These are phyloP conservation scores for Macaca mulatta DNA, from an alignment of 2,113 vertebrate genomes.

Conservation along the genomic window DNA sequence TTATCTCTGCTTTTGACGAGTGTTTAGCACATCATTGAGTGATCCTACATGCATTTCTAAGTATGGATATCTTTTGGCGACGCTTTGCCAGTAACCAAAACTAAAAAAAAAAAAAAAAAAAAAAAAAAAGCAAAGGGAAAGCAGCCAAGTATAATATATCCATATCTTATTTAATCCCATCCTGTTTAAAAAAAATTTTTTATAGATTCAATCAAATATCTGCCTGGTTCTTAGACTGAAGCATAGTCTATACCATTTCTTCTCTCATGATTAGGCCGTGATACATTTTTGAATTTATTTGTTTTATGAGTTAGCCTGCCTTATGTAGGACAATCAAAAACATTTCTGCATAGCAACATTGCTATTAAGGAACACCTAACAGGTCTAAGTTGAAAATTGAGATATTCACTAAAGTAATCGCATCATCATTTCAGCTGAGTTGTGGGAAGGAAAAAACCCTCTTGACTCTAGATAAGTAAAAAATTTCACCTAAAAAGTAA, in stretches of 20 bases:
- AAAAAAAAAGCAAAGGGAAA: not conserved
- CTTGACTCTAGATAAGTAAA: not conserved
- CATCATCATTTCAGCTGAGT: not conserved
- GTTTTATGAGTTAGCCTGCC: not conserved
- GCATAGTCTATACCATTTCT: not conserved
- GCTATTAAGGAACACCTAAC: not conserved
- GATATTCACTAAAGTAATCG: not conserved
- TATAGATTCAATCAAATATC: not conserved
- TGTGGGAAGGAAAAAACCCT: not conserved
- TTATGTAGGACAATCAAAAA: not conserved
- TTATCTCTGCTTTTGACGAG: not conserved
- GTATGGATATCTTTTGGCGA: conserved; percentile 13
- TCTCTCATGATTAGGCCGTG: not conserved
- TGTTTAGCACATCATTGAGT: not conserved
- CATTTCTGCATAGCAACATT: not conserved
- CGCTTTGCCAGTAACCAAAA: not conserved
- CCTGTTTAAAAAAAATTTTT: not conserved
- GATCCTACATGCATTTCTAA: conserved; percentile 32
- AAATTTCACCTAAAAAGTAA: conserved; percentile 18
- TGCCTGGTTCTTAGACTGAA: not conserved
- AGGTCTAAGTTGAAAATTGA: not conserved
- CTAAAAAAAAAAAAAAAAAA: not conserved
- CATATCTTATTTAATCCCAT: conserved; percentile 32
- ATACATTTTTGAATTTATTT: not conserved
- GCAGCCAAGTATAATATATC: conserved; percentile 29